Percentiles rank a stretch among this genome's conserved stretches.
phyloP scores from a whole-genome alignment of 2,797 vertebrate species.

The Gambusia yucatana region DNA sequence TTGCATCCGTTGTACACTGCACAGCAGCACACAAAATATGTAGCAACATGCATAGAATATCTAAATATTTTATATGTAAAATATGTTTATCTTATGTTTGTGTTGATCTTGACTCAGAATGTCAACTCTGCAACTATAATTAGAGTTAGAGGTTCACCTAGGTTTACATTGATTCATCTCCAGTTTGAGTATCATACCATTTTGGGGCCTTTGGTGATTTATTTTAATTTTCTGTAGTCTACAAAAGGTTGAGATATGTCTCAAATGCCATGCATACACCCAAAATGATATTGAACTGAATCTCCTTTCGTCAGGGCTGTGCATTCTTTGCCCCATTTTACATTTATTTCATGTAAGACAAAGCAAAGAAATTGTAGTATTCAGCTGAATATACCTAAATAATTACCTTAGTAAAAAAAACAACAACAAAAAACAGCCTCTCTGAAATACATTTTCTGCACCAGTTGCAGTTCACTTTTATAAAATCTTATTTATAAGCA shows the following conservation, averaged over 20 bases:
- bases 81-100: background rate
- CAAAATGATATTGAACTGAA: background rate
- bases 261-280: background rate
- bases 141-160: too few species aligned
- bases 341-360: background rate
- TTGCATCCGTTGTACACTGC: conserved; percentile 26
- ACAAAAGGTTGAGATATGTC: background rate
- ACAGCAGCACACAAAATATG: background rate
- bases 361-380: background rate
- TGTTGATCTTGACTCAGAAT: background rate
- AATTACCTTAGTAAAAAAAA: background rate
- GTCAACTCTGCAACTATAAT: background rate
- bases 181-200: background rate
- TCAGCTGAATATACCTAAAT: background rate
- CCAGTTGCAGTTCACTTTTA: background rate
- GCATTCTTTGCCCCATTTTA: background rate
- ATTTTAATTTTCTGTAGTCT: background rate
- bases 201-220: background rate
- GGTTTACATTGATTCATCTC: too few species aligned
- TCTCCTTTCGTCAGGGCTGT: background rate
- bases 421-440: background rate
- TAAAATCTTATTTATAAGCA: background rate
- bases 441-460: background rate
- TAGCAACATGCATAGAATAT: background rate
- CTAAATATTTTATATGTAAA: background rate